Percentiles rank a stretch among this genome's conserved stretches.
Conservation (phyloP, 2,888 invertebrate species). For the Abscondita cerata region DNA sequence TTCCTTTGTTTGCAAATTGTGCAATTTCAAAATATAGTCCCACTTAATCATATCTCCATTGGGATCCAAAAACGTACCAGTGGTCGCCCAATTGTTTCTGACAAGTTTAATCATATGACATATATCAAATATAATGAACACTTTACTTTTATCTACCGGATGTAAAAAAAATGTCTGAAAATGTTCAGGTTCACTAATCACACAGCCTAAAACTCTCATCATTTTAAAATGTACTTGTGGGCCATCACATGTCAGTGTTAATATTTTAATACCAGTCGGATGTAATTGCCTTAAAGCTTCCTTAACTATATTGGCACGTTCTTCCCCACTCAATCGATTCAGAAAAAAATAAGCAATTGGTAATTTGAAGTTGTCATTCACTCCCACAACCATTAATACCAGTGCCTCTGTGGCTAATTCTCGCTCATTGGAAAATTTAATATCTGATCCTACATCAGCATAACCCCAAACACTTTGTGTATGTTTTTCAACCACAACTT, state of each 20-base stretch:
- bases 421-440: too few relatives aligned
- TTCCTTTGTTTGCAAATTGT: background rate
- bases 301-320: background rate
- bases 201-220: background rate
- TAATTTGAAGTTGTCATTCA: background rate
- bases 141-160: too few relatives aligned
- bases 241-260: conserved; percentile 5
- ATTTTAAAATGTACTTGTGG: conserved; percentile 1
- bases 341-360: background rate
- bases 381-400: conserved; percentile 1
- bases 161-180: too few relatives aligned
- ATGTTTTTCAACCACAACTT: too few relatives aligned
- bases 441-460: too few relatives aligned
- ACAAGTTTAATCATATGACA: conserved; percentile 5
- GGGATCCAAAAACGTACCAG: background rate
- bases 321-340: too few relatives aligned
- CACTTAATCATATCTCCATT: background rate
- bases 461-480: too few relatives aligned
- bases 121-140: too few relatives aligned
- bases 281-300: conserved; percentile 1
- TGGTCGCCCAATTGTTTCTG: background rate
- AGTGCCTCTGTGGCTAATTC: conserved; percentile 4
- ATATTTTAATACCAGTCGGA: background rate
- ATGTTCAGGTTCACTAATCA: too few relatives aligned
- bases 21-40: background rate